phyloP scores from a whole-genome alignment of 1,140 invertebrate species.

The Euglossa dilemma region DNA sequence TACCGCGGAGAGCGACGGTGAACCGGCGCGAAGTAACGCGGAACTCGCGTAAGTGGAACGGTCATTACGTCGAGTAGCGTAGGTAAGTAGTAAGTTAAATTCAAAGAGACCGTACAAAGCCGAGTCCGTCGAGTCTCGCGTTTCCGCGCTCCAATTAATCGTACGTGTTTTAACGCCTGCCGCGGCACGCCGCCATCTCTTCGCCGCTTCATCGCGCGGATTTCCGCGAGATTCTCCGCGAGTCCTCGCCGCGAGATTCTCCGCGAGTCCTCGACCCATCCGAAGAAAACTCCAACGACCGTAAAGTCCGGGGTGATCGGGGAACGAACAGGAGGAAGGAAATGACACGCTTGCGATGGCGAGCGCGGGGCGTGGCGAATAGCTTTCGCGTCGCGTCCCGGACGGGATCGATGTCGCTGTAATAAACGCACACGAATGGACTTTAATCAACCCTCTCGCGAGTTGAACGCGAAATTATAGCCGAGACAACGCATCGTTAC shows the following conservation, averaged over 20 bases:
- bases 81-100: conserved; percentile 55
- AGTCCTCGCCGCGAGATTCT: too few species aligned
- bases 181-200: neutral
- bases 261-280: too few species aligned
- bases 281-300: neutral
- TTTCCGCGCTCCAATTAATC: conserved; percentile 54
- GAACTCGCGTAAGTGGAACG: conserved; percentile 55
- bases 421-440: neutral
- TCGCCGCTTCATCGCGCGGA: neutral
- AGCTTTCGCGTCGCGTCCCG: neutral
- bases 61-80: conserved; percentile 42
- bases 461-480: neutral
- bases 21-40: conserved; percentile 42
- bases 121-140: neutral
- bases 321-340: conserved; percentile 27
- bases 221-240: neutral
- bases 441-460: neutral
- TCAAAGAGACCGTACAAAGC: conserved; percentile 52
- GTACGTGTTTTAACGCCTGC: conserved; percentile 8
- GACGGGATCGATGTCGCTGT: conserved; percentile 10
- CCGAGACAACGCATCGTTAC: neutral
- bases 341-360: neutral
- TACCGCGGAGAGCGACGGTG: conserved; percentile 12
- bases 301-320: neutral
- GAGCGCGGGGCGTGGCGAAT: conserved; percentile 14